Evolutionary conservation across 2,113 vertebrate species (phyloP).

Genomic region (Acinonyx jubatus): DNA sequence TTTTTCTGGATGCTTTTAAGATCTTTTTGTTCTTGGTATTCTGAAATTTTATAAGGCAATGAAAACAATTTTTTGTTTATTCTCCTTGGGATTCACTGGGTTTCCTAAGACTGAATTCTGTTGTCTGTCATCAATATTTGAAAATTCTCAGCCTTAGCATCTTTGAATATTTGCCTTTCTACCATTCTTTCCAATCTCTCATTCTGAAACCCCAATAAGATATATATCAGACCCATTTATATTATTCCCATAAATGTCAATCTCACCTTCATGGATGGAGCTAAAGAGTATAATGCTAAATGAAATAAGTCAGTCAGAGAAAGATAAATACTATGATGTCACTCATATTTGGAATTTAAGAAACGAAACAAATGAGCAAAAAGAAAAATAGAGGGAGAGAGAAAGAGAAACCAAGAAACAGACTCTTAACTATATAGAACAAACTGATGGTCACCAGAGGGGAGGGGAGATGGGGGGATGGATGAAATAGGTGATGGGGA

Average conservation of each 20-base stretch:
- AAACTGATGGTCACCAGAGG: neutral
- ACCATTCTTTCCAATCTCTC: neutral
- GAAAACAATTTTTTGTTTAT: neutral
- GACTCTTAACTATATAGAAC: neutral
- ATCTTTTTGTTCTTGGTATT: neutral
- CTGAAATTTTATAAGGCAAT: neutral
- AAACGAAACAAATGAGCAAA: neutral
- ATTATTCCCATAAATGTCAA: neutral
- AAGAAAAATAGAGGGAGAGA: neutral
- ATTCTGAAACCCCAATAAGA: neutral
- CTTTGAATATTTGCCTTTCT: neutral
- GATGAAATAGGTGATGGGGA: neutral
- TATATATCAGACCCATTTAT: neutral
- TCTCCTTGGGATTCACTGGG: neutral
- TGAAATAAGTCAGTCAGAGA: neutral
- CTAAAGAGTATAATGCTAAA: neutral
- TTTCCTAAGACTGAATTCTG: neutral
- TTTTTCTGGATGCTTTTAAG: neutral
- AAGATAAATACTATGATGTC: neutral
- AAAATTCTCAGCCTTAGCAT: neutral
- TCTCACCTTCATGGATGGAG: neutral
- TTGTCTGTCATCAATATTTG: neutral
- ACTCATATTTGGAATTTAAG: neutral
- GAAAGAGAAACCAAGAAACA: neutral
- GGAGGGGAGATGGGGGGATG: neutral